Base-by-base conservation (phyloP, 2,888 invertebrate species). In the Heterodera filipjevi region DNA sequence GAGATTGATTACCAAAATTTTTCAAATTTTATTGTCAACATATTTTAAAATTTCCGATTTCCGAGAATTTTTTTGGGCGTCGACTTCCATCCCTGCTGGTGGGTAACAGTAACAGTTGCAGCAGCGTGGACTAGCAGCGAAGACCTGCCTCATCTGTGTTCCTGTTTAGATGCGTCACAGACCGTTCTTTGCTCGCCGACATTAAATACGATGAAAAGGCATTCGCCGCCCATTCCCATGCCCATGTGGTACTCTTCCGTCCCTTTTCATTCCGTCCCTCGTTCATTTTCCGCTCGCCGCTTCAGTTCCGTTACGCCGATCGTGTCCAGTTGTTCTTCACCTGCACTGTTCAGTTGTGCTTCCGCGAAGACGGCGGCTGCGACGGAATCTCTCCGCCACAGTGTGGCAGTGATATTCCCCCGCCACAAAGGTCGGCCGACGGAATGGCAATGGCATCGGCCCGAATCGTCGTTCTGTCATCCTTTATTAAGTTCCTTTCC, bases 321-420 rank as follows among this genome's bases (percentile, higher is more conserved):
- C 86, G 87, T 10, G 66, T 89, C 33, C 87, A 88, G 80, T 82
- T 89, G 70, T 88, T 85, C 81, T 89, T 89, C 82, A 85, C 86
- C 5, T 89, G 89, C 81, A 89, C 89, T 16, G 86, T 89, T n/a
- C 89, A 89, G 79, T 80, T 89, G 14, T 89, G 89, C 80, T 89
- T 87, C 81, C 86, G 86, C 79, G 84, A 87, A 66, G 89, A 89
- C 76, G 89, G 89, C 19, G 89, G 89, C 10, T 89, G 89, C 78
- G 84, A 87, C 16, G 89, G 75, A 19, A 75, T 75, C 46, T 75
- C 75, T 10, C 75, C 75, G 33, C 75, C 75, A 12, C 75, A 64
- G 53, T 75, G 75, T 46, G 53, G 46, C 32, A 27, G 59, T 3
- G n/a, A 27, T 27, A 59, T 5, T 5, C 5, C n/a, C 1, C 8